These are phyloP conservation scores for Euthynnus affinis DNA, from an alignment of 2,797 vertebrate genomes.

Conservation along the genomic window DNA sequence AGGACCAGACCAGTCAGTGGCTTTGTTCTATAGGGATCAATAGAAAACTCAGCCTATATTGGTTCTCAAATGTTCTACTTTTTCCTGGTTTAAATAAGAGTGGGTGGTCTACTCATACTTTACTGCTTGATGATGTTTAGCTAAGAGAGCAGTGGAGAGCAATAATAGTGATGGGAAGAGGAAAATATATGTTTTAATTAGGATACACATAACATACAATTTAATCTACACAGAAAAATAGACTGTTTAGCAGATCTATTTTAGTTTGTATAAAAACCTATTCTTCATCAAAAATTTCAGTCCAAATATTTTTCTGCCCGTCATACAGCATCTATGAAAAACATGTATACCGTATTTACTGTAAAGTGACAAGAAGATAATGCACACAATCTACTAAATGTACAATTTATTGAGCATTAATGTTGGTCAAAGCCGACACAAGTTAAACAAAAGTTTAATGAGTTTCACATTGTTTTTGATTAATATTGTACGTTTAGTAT, in stretches of 20 bases:
- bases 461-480: conserved; percentile 59
- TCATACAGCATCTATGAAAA: neutral
- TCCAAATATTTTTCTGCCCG: neutral
- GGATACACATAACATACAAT: neutral
- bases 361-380: neutral
- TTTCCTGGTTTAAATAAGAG: conserved; percentile 24
- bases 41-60: conserved; percentile 65
- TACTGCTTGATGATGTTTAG: conserved; percentile 22
- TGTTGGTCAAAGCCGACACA: neutral
- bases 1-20: conserved; percentile 60
- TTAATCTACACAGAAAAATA: neutral
- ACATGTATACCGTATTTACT: neutral
- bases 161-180: neutral
- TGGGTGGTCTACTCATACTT: conserved; percentile 12
- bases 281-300: neutral
- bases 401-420: neutral
- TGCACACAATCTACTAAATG: neutral
- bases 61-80: conserved; percentile 47
- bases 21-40: conserved; percentile 76
- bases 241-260: conserved; percentile 1
- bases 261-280: neutral
- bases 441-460: conserved; percentile 58
- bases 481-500: conserved; percentile 54
- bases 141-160: neutral
- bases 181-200: neutral